phyloP scores from a whole-genome alignment of 2,888 invertebrate genomes.

The Drosophila sordidula region DNA sequence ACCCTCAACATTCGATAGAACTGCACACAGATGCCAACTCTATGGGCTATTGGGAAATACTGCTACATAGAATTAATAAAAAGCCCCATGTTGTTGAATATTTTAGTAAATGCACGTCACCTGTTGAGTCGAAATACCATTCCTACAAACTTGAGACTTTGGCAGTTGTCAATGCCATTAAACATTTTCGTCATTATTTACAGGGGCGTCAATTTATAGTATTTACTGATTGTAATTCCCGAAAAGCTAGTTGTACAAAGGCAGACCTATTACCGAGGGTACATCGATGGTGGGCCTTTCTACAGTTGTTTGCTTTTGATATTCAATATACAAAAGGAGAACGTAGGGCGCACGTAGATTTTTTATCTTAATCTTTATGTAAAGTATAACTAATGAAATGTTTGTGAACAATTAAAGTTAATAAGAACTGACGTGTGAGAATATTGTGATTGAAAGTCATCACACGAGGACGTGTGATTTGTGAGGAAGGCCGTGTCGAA shows the following conservation, averaged over 20 bases:
- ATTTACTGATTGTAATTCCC: slow-evolving; percentile 22
- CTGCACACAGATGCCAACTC: slow-evolving; percentile 23
- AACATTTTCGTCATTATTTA: slow-evolving; percentile 52
- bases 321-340: background rate
- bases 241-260: slow-evolving; percentile 24
- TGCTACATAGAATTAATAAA: slow-evolving; percentile 15
- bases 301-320: background rate
- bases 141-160: slow-evolving; percentile 37
- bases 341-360: too few species aligned
- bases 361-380: too few species aligned
- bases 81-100: slow-evolving; percentile 18
- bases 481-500: too few species aligned
- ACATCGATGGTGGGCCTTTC: slow-evolving; percentile 30
- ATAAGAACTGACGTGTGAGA: too few species aligned
- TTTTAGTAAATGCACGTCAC: too few species aligned
- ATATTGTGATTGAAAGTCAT: too few species aligned
- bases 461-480: too few species aligned
- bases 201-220: slow-evolving; percentile 17
- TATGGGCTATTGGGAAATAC: slow-evolving; percentile 12
- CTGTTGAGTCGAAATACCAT: slow-evolving; percentile 34
- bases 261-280: slow-evolving; percentile 13
- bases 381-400: too few species aligned
- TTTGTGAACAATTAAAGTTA: too few species aligned
- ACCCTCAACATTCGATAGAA: slow-evolving; percentile 17
- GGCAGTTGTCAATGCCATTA: slow-evolving; percentile 43